A percentile compares a stretch with the other conserved stretches of the same genome.
phyloP scores from a whole-genome alignment of 2,113 vertebrate genomes.

The Todiramphus chloris region DNA sequence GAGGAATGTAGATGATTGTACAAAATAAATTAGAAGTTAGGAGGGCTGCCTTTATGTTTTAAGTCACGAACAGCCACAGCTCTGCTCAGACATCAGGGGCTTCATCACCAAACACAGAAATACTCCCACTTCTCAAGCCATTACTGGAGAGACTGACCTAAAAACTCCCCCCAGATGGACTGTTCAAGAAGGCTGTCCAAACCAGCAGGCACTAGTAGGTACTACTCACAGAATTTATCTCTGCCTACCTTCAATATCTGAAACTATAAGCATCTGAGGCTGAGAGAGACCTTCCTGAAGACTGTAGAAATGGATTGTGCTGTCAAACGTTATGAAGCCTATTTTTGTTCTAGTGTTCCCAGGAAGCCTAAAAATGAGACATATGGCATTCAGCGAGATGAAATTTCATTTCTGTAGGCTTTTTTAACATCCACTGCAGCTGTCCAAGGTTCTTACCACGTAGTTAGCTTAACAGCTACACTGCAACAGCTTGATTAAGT shows the following conservation, averaged over 20 bases:
- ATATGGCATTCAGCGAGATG: constrained; percentile 57
- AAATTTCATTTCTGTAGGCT: constrained; percentile 2
- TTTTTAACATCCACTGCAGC: background rate
- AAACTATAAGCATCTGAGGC: constrained; percentile 97
- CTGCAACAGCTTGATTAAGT: background rate
- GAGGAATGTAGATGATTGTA: background rate
- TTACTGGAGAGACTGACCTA: background rate
- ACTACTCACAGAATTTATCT: background rate
- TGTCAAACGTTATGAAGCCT: constrained; percentile 97
- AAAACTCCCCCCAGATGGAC: background rate
- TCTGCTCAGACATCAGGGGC: background rate
- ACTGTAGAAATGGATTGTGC: constrained; percentile 98
- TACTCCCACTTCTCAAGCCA: background rate
- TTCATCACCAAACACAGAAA: background rate
- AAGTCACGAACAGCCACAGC: background rate
- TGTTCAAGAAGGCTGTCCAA: background rate
- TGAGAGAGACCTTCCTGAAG: constrained; percentile 97
- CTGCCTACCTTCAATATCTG: constrained; percentile 93
- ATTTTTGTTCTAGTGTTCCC: constrained; percentile 96
- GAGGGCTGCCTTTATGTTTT: background rate
- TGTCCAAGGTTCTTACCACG: background rate
- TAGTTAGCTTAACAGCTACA: background rate
- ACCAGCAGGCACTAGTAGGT: background rate
- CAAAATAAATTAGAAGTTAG: background rate
- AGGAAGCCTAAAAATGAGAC: constrained; percentile 84